Base-by-base conservation (phyloP, 2,888 invertebrate species). In the Tenthredo distinguenda region DNA sequence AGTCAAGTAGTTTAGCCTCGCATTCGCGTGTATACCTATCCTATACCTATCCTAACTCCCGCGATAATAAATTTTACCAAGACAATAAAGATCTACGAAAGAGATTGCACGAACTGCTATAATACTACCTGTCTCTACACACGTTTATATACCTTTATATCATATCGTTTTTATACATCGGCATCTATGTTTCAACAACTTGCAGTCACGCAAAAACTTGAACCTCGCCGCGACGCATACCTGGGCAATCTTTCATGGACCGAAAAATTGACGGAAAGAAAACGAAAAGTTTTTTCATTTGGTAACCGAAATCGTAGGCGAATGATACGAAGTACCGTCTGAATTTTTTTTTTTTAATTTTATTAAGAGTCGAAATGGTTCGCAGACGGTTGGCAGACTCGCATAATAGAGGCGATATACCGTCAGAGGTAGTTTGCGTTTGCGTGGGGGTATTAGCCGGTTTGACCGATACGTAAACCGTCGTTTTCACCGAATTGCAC, bases 401-500 rank as follows among this genome's bases (percentile, higher is more conserved):
- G 62, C 3, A 62, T 68, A 34, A 62, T 68, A 34, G 34, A 68
- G 1, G 68, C 68, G 68, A 34, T 68, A 68, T 15, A 10, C 34
- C 26, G 34, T 77, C 31, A 55, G 21, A 77, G 50, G 77, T 55
- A 21, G 26, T 40, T 47, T 12, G 43, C 26, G 43, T 12, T 12
- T 43, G 43, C 43, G 50, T 18, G 1, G 74, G 55, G 31, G 34
- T 50, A 77, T 77, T 50, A 50, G 77, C 50, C n/a, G 18, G 50
- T 55, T 18, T 77, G 31, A 31, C 50, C 50, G 47, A 77, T 55
- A 55, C 50, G 47, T 55, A 55, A 62, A 58, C 40, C 81, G 47
- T 34, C 62, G 81, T 81, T 81, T 62, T 62, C 62, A 81, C 58
- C 40, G 62, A 81, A 81, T 62, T 40, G 81, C 40, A 81, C 81